A percentile compares a stretch with the other conserved stretches of the same genome.
Conservation (phyloP, 35 echinoderm and acorn worm genomes). For the Eucidaris tribuloides region DNA sequence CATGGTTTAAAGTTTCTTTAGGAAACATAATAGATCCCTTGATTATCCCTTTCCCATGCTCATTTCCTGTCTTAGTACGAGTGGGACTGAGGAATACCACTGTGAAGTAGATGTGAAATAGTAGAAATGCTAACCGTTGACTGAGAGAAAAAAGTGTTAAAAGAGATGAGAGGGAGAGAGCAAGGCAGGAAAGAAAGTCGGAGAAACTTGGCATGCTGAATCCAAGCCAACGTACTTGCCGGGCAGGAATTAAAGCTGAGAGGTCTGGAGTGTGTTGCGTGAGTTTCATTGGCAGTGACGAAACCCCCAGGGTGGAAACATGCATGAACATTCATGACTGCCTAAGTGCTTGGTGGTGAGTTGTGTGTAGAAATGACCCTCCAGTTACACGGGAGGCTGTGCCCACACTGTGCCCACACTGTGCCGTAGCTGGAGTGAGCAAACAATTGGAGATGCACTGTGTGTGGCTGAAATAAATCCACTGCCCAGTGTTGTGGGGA, state of each 20-base stretch:
- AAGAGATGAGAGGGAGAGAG: no score
- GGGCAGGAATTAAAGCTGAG: not conserved
- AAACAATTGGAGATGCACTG: no score
- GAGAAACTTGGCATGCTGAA: no score
- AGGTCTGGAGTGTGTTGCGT: not conserved
- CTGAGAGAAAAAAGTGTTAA: no score
- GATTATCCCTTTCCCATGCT: constrained; percentile 4
- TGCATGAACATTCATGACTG: constrained; percentile 32
- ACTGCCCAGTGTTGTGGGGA: no score
- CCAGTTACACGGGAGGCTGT: not conserved
- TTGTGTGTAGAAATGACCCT: constrained; percentile 6
- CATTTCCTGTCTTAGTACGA: not conserved
- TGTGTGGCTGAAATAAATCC: no score
- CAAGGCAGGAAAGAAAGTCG: no score
- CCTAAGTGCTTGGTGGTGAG: not conserved
- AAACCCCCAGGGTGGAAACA: constrained; percentile 14
- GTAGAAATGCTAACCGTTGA: no score
- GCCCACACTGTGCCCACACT: no score
- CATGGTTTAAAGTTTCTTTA: constrained; percentile 13
- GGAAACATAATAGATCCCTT: constrained; percentile 26
- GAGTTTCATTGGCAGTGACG: not conserved
- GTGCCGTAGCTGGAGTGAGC: no score
- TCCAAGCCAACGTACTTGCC: no score
- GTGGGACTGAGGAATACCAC: not conserved
- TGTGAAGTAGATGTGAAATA: no score